Base-by-base conservation (phyloP, 1,140 invertebrate genomes). In the Pachypsylla venusta region DNA sequence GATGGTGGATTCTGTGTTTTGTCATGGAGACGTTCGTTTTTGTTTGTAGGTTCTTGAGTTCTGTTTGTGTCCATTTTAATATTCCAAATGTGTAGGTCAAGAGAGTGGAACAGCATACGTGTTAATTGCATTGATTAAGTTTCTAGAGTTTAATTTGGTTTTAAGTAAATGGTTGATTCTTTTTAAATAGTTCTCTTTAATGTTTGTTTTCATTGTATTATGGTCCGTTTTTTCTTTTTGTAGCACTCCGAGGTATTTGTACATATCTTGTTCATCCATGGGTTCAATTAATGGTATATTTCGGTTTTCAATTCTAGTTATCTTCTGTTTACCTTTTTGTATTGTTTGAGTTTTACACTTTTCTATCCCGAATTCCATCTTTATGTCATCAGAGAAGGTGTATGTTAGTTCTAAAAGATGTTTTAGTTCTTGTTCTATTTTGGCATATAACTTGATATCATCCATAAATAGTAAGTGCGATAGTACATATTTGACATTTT, bases 401-500 rank as follows among this genome's bases (percentile, higher is more conserved):
- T 14, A 24, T 55, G 54, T 55, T 55, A 27, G 7, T 27, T 27
- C 22, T 7, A 55, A n/a, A 14, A 55, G n/a, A 5, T 19, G n/a
- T 24, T n/a, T 27, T 27, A 55, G 25, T 27, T 55, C 26, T 22
- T 24, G 13, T 7, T 25, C 25, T 5, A n/a, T 22, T 13, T 27
- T 55, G 54, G 22, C 26, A 27, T 25, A 55, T 27, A 55, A 27
- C 24, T 55, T 55, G 2, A 55, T 13, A 22, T 55, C 54, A 55
- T 55, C 54, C 54, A 55, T 55, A 22, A 19, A 55, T n/a, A 55
- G 12, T 3, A 55, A 16, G 54, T 55, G 54, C 5, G 54, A 19
- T 27, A 55, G 10, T 55, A 19, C n/a, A 2, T 55, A 3, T 25
- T 22, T 12, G 2, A 13, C 12, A 55, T 25, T 7, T 12, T 22